Base-by-base conservation (phyloP, 2,888 invertebrate genomes). In the Apotomis betuletana region DNA sequence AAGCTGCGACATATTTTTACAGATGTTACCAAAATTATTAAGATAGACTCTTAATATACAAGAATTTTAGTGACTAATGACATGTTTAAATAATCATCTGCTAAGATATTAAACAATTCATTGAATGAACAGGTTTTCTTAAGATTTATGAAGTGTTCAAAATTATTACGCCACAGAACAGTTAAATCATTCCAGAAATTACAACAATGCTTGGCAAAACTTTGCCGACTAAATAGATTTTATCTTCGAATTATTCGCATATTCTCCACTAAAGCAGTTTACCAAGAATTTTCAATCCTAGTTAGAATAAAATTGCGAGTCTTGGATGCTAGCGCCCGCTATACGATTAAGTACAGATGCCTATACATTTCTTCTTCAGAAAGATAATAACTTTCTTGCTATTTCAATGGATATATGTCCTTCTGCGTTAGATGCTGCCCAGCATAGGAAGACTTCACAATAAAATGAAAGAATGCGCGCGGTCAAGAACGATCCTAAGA, bases 251-350 rank as follows among this genome's bases (percentile, higher is more conserved):
- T 60, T 15, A n/a, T 54, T 49, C 27, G 49, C 51, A 60, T 61
- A 65, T 60, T 70, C 54, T 67, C 3, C 64, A 15, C 64, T 70
- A 57, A 51, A 61, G 55, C 27, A 38, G 13, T 76, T 79, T 79
- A 81, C 79, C 75, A 74, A 77, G 75, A 79, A 78, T 75, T 79
- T 79, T 76, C 73, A 68, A 76, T 74, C 74, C 74, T 77, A 74
- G 78, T 76, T 74, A 75, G 74, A 13, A 41, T 74, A 75, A 74
- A 13, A 41, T 52, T 74, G 81, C 80, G 76, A 74, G 79, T 73
- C 75, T 77, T 44, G 65, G 74, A 85, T 85, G 82, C 81, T 78
- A 81, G 76, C 77, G 79, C 78, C 79, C 78, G 78, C 77, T 72
- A 73, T 71, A 79, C 76, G 55, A 59, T 78, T 79, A 79, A 77